Evolutionary conservation across 1,140 invertebrate species (phyloP), one percentile per base, ranked within the genome.

Genomic region (Brachionus manjavacas): DNA sequence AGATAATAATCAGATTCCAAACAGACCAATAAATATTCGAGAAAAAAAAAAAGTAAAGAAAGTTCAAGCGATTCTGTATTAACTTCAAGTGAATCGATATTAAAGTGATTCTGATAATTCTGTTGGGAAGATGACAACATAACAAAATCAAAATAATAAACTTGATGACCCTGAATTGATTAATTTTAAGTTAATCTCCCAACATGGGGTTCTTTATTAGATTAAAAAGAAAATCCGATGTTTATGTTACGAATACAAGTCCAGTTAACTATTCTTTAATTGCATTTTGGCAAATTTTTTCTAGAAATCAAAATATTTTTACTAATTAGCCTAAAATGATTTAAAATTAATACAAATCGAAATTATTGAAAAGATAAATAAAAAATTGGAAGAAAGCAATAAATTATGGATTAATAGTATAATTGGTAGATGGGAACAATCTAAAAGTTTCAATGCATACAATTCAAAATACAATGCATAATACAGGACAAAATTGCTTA

Each of bases 301-400:
- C 39, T 6, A 76, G 4, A 49, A 76, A 23, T 49, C 20, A 0
- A 0, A 31, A 49, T 20, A 49, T 49, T 28, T 49, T 76, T 49
- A 28, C 1, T 60, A 6, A 60, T 20, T 60, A 23, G 20, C 52
- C 0, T 9, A 3, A 25, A 60, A 23, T 60, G 16, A 60, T 16
- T 6, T 1, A 49, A 49, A 3, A 16, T 6, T 4, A 3, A 72
- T 20, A 72, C 4, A 43, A 39, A 72, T 16, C 7, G 16, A 72
- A 20, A 72, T 72, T 4, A 72, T 39, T 8, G 16, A 4, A 9
- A 12, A 35, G 9, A 76, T 76, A 9, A 20, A 46, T 14, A 25
- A 35, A 23, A 14, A 76, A 76, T 49, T 76, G 72, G 72, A 76
- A 76, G n/a, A 76, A 49, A 14, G 39, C 72, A 76, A 74, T 41